Evolutionary conservation across 2,888 invertebrate species (phyloP), one percentile per base, ranked within the genome.

Genomic region (Flexamia atlantica): DNA sequence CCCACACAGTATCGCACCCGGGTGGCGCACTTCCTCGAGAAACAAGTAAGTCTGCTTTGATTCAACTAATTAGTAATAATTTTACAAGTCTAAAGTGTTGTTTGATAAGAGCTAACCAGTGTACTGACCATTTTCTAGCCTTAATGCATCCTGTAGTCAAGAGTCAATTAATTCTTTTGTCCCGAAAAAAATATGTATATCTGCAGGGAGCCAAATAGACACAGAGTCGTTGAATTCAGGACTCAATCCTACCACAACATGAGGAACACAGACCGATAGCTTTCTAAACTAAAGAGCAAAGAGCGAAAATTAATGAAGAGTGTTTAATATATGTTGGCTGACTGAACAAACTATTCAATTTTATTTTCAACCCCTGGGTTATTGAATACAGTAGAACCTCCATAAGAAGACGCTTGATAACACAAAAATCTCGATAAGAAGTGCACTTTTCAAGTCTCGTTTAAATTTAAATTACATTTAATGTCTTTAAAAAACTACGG

Each of bases 1-100:
- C 99, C 99, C 0, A 96, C 96, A 89, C 99, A 99, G 88, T 99
- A 99, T 89, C 94, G 99, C 87, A 99, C 99, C 0, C 92, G 99
- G 82, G 99, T 99, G 0, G 99, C 99, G 0, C 99, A 99, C 90
- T 99, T 99, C 92, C 92, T 99, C 32, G 99, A 99, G 90, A 99
- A 99, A 91, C 99, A 99, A 92, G 95, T 94, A 87, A 79, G 85
- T 70, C 12, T 20, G 25, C 57, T 46, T 20, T 17, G 68, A 30
- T 30, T 64, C 40, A 9, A 40, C 12, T 40, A 40, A 9, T 7
- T 40, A 40, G 40, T 7, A 40, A 12, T 40, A 40, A 40, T 40
- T 40, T 7, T 40, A 40, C 7, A 40, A n/a, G n/a, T n/a, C n/a
- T n/a, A n/a, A n/a, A n/a, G n/a, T n/a, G n/a, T n/a, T n/a, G n/a